These are phyloP conservation scores for Trichopoda pennipes DNA, from an alignment of 2,888 invertebrate genomes.

Conservation along the genomic window DNA sequence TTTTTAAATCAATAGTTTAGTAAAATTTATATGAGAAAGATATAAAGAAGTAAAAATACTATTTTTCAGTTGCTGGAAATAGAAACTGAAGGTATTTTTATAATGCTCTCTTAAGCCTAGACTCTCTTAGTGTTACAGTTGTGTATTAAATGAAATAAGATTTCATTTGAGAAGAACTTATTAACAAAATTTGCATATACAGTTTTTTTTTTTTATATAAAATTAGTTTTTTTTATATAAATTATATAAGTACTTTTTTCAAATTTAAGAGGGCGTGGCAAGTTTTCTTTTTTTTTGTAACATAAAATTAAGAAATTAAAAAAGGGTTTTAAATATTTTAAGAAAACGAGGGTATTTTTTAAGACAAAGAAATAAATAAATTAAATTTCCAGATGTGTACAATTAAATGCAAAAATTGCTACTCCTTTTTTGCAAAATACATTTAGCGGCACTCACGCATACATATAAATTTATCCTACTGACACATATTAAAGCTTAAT, in stretches of 20 bases:
- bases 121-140: not conserved
- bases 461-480: conserved; percentile 63
- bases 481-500: conserved; percentile 63
- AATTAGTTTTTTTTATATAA: too few relatives aligned
- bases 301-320: not conserved
- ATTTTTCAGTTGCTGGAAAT: too few relatives aligned
- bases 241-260: not conserved
- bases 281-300: not conserved
- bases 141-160: not conserved
- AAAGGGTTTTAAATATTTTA: too few relatives aligned
- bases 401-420: conserved; percentile 50
- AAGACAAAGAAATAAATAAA: too few relatives aligned
- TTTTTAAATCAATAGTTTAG: too few relatives aligned
- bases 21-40: too few relatives aligned
- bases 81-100: too few relatives aligned
- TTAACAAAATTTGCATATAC: too few relatives aligned
- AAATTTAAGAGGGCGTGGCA: conserved; percentile 30
- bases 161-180: too few relatives aligned
- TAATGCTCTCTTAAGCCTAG: not conserved
- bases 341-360: too few relatives aligned
- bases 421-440: conserved; percentile 33
- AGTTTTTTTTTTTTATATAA: too few relatives aligned
- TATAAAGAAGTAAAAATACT: too few relatives aligned
- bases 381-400: not conserved
- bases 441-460: conserved; percentile 29